phyloP scores from a whole-genome alignment of 1,140 invertebrate species.

The Thaumetopoea pityocampa region DNA sequence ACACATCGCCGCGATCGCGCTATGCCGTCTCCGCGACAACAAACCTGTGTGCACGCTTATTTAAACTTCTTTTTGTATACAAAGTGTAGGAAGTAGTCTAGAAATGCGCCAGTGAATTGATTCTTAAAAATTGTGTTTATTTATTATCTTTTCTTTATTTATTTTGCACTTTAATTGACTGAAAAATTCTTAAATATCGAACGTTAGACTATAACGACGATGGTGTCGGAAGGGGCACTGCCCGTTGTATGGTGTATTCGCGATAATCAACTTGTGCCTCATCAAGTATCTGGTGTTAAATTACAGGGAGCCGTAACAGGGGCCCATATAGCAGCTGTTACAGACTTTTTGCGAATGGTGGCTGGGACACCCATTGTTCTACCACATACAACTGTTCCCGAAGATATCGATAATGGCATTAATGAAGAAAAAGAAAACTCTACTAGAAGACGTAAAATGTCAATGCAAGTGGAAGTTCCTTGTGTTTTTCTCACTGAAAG shows the following conservation, averaged over 20 bases:
- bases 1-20: constrained; percentile 51
- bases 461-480: constrained; percentile 72
- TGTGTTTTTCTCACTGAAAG: constrained; percentile 74
- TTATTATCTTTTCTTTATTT: constrained; percentile 20
- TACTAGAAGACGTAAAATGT: constrained; percentile 64
- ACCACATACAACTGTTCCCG: constrained; percentile 63
- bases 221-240: constrained; percentile 77
- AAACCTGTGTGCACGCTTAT: constrained; percentile 47
- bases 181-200: constrained; percentile 4
- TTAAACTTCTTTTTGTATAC: constrained; percentile 45
- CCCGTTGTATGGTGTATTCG: constrained; percentile 80
- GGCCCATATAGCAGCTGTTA: constrained; percentile 78
- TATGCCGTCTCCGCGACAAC: constrained; percentile 57
- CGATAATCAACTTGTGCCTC: constrained; percentile 79
- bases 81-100: constrained; percentile 46
- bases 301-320: constrained; percentile 78
- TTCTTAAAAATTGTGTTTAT: constrained; percentile 11
- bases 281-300: constrained; percentile 79
- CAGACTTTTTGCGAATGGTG: constrained; percentile 78
- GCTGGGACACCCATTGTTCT: constrained; percentile 77
- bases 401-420: constrained; percentile 60
- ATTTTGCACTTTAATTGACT: constrained; percentile 1
- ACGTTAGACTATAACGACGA: constrained; percentile 41
- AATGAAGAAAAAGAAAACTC: constrained; percentile 63
- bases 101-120: constrained; percentile 50